Evolutionary conservation across 2,888 invertebrate genomes (phyloP), one percentile per base, ranked within the genome.

Genomic region (Pandemis heparana): DNA sequence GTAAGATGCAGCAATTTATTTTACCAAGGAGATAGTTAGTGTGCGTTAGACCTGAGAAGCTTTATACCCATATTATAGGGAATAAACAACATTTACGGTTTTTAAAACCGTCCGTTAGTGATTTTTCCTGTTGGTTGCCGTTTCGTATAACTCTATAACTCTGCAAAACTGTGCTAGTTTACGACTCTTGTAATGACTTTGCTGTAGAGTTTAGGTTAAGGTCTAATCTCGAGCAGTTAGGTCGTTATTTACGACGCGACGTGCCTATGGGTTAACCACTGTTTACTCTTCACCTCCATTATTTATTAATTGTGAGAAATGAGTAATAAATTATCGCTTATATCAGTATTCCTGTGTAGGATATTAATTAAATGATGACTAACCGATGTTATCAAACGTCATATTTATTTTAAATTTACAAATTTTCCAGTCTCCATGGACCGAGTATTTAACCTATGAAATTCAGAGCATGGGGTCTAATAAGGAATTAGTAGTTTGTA

Each of bases 61-160:
- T 73, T 38, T 63, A 32, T 56, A 23, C 23, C 53, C 51, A 23
- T 51, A 65, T 62, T 53, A 46, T 43, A 61, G 53, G 32, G 66
- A 67, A 51, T 67, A 53, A 32, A 70, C 32, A 23, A 70, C 39
- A 64, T 48, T 59, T 18, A 53, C 53, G 53, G 43, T 18, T 48
- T 61, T 56, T 5, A 62, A 46, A 61, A 46, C 18, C 18, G 16
- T 53, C 56, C 18, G 18, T 68, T 39, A 10, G 3, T 18, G 23
- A 51, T 18, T 73, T 73, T 73, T 73, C 68, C 72, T 68, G 72
- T 63, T 63, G 39, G 62, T 72, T 67, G 23, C 32, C 41, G 32
- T 38, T 18, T 66, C 18, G 14, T 72, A 56, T 68, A 56, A 62
- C 67, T 10, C 38, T 56, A 51, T 53, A 56, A 56, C 63, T 67